These are phyloP conservation scores for Hypomesus transpacificus DNA, from an alignment of 2,113 vertebrate species.

Conservation along the genomic window DNA sequence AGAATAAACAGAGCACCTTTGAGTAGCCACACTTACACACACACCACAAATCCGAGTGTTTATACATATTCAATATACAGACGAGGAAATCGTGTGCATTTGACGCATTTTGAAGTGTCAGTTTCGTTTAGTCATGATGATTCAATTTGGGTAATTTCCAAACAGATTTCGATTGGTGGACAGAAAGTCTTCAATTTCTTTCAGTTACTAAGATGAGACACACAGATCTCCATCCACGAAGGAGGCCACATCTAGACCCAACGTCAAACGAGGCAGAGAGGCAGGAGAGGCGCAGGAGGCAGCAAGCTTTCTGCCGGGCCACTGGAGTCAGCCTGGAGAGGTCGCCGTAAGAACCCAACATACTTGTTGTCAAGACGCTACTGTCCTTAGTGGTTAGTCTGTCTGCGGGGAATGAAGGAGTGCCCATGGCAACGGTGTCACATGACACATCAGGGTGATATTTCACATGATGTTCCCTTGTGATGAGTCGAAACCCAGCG, in stretches of 20 bases:
- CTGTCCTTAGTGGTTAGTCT: slow-evolving; percentile 34
- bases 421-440: background rate
- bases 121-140: background rate
- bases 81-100: slow-evolving; percentile 28
- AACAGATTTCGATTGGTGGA: background rate
- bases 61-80: background rate
- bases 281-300: no score
- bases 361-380: background rate
- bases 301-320: no score
- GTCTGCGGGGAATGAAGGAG: slow-evolving; percentile 15
- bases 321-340: no score
- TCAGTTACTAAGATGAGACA: no score
- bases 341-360: no score
- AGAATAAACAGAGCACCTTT: background rate
- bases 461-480: background rate
- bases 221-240: no score
- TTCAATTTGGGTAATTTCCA: background rate
- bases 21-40: background rate
- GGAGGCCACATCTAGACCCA: no score
- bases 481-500: background rate
- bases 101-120: slow-evolving; percentile 26
- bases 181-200: no score
- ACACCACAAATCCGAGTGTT: background rate
- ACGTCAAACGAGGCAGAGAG: no score
- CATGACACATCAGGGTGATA: background rate